phyloP scores from a whole-genome alignment of 2,888 invertebrate genomes.

The Kryphioiulus occultus region DNA sequence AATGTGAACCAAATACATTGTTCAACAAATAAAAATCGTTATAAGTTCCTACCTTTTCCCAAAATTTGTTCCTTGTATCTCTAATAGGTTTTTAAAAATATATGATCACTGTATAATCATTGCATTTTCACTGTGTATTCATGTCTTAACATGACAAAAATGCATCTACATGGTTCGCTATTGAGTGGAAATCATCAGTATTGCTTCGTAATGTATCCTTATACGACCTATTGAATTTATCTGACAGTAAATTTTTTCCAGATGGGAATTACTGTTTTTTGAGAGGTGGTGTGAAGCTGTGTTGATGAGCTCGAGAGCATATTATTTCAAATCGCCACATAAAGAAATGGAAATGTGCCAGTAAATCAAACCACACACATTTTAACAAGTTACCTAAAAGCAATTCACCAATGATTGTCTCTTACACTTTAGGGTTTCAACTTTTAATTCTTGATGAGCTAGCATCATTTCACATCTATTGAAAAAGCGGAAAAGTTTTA shows the following conservation, averaged over 20 bases:
- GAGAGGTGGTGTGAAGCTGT: not conserved
- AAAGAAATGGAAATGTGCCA: not conserved
- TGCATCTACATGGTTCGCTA: too few species aligned
- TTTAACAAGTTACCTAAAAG: not conserved
- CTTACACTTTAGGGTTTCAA: not conserved
- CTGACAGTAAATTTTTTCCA: not conserved
- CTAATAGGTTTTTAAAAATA: too few species aligned
- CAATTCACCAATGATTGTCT: not conserved
- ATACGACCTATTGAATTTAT: not conserved
- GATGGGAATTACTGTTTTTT: not conserved
- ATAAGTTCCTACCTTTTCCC: too few species aligned
- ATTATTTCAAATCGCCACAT: not conserved
- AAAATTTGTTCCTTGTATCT: too few species aligned
- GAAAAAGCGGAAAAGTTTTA: not conserved
- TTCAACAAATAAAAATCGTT: too few species aligned
- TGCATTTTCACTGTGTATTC: too few species aligned
- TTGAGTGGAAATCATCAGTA: too few species aligned
- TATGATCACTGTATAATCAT: too few species aligned
- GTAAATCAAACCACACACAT: not conserved
- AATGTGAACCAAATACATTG: too few species aligned
- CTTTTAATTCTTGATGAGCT: not conserved
- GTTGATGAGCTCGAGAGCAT: not conserved
- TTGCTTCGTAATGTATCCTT: not conserved
- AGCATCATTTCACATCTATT: not conserved
- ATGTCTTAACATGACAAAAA: too few species aligned